Base-by-base conservation (phyloP, 2,888 invertebrate genomes). In the Cyclophora albipunctata region DNA sequence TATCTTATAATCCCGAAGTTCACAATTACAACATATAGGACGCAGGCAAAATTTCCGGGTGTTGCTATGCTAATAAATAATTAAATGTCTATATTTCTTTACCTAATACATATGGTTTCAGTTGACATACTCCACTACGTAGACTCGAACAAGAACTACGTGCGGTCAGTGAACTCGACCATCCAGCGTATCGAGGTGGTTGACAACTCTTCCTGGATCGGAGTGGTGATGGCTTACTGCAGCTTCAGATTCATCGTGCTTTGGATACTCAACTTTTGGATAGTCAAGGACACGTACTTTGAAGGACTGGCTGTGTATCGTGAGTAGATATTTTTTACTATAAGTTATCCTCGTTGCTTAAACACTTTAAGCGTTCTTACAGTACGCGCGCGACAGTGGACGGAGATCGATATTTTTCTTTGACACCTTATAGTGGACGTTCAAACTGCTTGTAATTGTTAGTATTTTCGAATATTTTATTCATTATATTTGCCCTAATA, bases 221-320 rank as follows among this genome's bases (percentile, higher is more conserved):
- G 83, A 0, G 59, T 85, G 3, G 51, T 81, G 2, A 57, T 86
- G 50, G 82, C 83, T 0, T 87, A 77, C 59, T 35, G 57, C 51
- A 84, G 84, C 64, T 53, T 75, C 48, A 60, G 86, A 6, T 85
- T 80, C 1, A 50, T 84, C 2, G 79, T 86, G 5, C 80, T 75
- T 50, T 86, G 84, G 84, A 40, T 85, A 7, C 34, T 83, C 46
- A 88, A 88, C 65, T 81, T 78, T 47, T 87, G 87, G 86, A 60
- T 85, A 6, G 64, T 85, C 0, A 79, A 84, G 48, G 87, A 88
- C 52, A 82, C 78, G 51, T 85, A 78, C 51, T 72, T 63, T 34
- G 73, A 73, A 34, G 81, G 85, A 0, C 45, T 78, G 3, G 60
- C 51, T 0, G 47, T 51, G 6, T 77, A 71, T 46, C 75, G 86